Evolutionary conservation across 2,888 invertebrate genomes (phyloP), one percentile per base, ranked within the genome.

Genomic region (Megalurothrips usitatus): DNA sequence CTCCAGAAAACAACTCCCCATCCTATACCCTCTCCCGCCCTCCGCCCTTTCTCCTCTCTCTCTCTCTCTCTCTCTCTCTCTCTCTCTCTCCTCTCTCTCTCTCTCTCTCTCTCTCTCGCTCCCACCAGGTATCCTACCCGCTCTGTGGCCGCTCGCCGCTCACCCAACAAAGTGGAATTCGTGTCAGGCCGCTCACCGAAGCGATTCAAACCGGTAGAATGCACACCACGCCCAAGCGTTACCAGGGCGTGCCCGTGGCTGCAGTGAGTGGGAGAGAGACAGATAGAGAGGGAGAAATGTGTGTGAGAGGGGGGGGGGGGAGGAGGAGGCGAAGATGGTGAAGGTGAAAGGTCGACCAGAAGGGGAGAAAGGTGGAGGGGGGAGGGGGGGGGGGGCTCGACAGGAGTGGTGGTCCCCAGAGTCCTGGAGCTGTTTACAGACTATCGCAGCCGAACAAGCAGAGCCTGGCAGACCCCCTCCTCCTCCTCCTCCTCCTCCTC

Each of bases 361-460:
- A 43, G 34, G 2, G 34, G 34, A 43, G 6, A 6, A 6, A 6
- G 34, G 6, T 2, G 6, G 6, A 6, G 34, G 34, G 34, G 6
- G 34, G 34, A 6, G 34, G 6, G 34, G 6, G 6, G 34, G 34
- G 34, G 34, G 34, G 2, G 34, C 3, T 2, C 3, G 34, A 43
- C 34, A 43, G 34, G 6, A 43, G 34, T 43, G 34, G 34, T 43
- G 34, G 34, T 6, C 34, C 34, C 34, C 34, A 43, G 34, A 43
- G 34, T 43, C 58, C 14, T 14, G 58, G 4, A 19, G 19, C 58
- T 58, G 58, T 58, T 58, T 58, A 58, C 58, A 68, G 23, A 68
- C 68, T 68, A 68, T 68, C 68, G 23, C 68, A 68, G 14, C 34
- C 58, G 58, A 58, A 58, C 58, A 58, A 58, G 58, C 34, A 43